A percentile compares a stretch with the other conserved stretches of the same genome.
phyloP scores from a whole-genome alignment of 1,140 invertebrate genomes.

The Matsumurasca onukii region DNA sequence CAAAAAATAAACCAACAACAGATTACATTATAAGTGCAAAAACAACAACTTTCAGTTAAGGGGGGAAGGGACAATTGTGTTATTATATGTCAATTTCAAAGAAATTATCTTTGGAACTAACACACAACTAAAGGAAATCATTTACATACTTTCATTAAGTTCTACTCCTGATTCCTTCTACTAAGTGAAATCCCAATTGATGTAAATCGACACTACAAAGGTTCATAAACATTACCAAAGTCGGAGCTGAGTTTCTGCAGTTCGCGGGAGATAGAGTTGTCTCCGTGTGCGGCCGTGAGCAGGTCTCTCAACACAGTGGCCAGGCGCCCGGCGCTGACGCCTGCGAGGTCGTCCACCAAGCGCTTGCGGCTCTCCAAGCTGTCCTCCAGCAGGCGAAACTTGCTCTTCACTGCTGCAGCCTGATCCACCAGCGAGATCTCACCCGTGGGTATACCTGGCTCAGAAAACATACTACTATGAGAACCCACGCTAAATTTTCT shows the following conservation, averaged over 20 bases:
- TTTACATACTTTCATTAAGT: no score
- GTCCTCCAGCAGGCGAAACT: constrained; percentile 36
- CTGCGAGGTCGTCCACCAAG: constrained; percentile 40
- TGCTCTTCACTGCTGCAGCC: constrained; percentile 45
- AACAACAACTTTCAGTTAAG: no score
- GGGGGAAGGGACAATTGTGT: no score
- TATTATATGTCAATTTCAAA: no score
- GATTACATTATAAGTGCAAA: no score
- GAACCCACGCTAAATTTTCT: no score
- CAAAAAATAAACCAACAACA: no score
- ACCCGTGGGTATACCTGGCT: constrained; percentile 35
- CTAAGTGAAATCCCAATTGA: no score
- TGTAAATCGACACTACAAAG: neutral
- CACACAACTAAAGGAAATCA: no score
- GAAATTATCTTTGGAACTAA: no score
- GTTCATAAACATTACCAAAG: neutral
- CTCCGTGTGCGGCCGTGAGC: constrained; percentile 53
- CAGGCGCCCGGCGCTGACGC: constrained; percentile 50
- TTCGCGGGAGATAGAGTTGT: constrained; percentile 55
- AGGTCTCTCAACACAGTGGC: constrained; percentile 53
- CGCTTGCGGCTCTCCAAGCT: constrained; percentile 32
- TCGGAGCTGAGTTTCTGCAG: constrained; percentile 46
- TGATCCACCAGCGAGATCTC: constrained; percentile 38
- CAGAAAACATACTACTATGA: no score
- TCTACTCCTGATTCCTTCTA: no score